Evolutionary conservation across 2,888 invertebrate genomes (phyloP), one percentile per base, ranked within the genome.

Genomic region (Tribolium freemani): DNA sequence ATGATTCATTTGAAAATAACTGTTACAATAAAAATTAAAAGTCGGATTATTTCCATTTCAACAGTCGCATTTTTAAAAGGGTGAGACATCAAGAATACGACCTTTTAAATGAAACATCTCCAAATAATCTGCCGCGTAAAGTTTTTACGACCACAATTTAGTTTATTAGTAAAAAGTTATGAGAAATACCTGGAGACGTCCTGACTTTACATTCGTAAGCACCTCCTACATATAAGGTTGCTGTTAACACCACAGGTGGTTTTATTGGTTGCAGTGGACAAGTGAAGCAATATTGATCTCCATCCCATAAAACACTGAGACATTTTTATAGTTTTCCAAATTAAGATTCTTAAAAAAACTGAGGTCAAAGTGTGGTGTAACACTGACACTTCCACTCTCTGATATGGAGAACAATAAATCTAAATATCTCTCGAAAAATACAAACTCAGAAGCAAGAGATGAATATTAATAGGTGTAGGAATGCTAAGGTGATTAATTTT

Each of bases 11-110:
- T 31, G 2, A 38, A 38, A 38, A 38, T 6, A 38, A 38, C 8
- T 38, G 38, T 38, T 38, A 8, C 38, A 38, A 3, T 6, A 38
- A 38, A 9, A 38, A 38, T 38, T 38, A 38, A 38, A 38, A 5
- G 50, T 50, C n/a, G 50, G 8, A 50, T 50, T 50, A 50, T 50
- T 50, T 20, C 20, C 13, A 50, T 50, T 50, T 50, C 50, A 50
- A 50, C 20, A 50, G 50, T 50, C 20, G 50, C 20, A 48, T 16
- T 50, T 50, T 20, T 50, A 8, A 50, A 50, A 50, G 20, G 50
- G 50, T 16, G 50, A 50, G 13, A 20, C 50, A 20, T 50, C 50
- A 50, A 13, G n/a, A 38, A 38, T 38, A 38, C 38, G 38, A 38
- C 9, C 38, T 38, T 38, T 38, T 38, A 38, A 38, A 38, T 38